A percentile compares a stretch with the other conserved stretches of the same genome.
Evolutionary conservation across 2,113 vertebrate species (phyloP).

Genomic region (Argyrosomus japonicus): DNA sequence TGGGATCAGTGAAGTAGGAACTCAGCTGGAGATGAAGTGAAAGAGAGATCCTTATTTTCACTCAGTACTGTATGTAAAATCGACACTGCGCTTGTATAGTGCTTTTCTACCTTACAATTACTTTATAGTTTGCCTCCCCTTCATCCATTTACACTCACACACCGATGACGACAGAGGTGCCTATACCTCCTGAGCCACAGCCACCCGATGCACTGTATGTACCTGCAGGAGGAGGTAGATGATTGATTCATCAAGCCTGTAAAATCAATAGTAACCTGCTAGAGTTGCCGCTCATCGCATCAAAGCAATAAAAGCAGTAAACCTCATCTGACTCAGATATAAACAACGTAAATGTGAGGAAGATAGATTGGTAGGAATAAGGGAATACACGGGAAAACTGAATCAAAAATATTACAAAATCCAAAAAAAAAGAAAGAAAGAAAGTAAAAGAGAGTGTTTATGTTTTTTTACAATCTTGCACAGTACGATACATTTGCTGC

Average conservation of each 20-base stretch:
- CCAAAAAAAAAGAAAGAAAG: not conserved
- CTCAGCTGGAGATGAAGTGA: slow-evolving; percentile 28
- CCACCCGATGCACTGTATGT: slow-evolving; percentile 18
- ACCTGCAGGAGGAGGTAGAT: slow-evolving; percentile 60
- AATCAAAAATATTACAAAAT: slow-evolving; percentile 7
- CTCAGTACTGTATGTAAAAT: slow-evolving; percentile 31
- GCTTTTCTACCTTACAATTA: not conserved
- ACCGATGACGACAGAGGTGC: not conserved
- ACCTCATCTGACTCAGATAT: slow-evolving; percentile 35
- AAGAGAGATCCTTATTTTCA: slow-evolving; percentile 39
- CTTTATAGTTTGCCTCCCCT: not conserved
- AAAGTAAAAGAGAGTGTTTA: not conserved
- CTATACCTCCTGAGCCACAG: not conserved
- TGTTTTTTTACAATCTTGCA: slow-evolving; percentile 3
- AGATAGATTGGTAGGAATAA: not conserved
- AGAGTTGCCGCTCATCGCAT: slow-evolving; percentile 55
- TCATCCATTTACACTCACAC: not conserved
- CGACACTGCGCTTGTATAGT: not conserved
- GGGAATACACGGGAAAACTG: not conserved
- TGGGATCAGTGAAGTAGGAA: slow-evolving; percentile 57
- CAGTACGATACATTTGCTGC: slow-evolving; percentile 2
- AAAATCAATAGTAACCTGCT: slow-evolving; percentile 72
- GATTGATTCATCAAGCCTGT: slow-evolving; percentile 72
- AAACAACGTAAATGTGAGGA: slow-evolving; percentile 22
- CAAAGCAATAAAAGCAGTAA: slow-evolving; percentile 53